phyloP scores from a whole-genome alignment of 2,113 vertebrate genomes.

The Cavia aperea region DNA sequence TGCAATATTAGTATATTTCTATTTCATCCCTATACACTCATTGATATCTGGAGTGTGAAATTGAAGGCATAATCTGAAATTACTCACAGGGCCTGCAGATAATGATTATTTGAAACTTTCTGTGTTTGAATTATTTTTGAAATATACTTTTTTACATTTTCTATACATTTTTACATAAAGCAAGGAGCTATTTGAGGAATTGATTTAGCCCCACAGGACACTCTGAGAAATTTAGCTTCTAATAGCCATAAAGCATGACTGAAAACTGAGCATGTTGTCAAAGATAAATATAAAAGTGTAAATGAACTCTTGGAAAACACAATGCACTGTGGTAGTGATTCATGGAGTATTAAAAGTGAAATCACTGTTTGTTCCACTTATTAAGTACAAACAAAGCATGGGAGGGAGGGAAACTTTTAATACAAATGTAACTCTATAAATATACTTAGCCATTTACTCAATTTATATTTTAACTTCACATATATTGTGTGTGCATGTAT shows the following conservation, averaged over 20 bases:
- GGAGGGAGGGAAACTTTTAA: neutral
- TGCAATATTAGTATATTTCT: neutral
- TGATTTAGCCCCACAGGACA: neutral
- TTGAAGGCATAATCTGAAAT: neutral
- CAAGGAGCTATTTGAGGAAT: neutral
- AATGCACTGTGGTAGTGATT: neutral
- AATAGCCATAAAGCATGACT: neutral
- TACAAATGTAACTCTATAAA: neutral
- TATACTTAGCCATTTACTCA: neutral
- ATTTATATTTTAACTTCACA: neutral
- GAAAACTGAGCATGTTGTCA: neutral
- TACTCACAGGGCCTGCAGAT: fast-evolving
- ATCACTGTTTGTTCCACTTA: neutral
- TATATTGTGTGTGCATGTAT: neutral
- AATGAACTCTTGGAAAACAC: neutral
- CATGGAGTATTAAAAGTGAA: neutral
- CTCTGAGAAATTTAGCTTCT: neutral
- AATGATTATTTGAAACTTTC: neutral
- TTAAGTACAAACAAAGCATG: neutral
- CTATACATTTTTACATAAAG: neutral
- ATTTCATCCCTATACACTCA: neutral
- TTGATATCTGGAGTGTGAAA: neutral
- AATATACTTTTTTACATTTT: neutral
- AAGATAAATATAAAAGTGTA: neutral
- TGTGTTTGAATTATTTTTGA: neutral